Evolutionary conservation across 2,113 vertebrate species (phyloP), one percentile per base, ranked within the genome.

Genomic region (Chloroceryle aenea): DNA sequence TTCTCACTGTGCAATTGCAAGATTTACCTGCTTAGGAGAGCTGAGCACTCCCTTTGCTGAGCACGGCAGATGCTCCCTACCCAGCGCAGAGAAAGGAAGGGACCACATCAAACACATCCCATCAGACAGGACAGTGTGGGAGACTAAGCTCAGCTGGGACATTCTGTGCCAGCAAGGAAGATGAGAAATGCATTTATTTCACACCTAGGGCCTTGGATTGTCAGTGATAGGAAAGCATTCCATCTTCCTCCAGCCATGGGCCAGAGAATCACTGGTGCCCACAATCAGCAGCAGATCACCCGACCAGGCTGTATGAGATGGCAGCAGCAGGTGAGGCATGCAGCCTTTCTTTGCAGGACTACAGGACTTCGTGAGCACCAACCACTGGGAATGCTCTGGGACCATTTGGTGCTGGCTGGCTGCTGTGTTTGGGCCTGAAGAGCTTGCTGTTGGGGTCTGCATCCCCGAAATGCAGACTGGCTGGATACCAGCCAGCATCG

Each of bases 261-360:
- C 12, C 26, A 43, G 48, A 30, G 47, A 45, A 43, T 17, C n/a
- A 16, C n/a, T 48, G 63, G 69, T 81, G 61, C 2, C 21, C 23
- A 21, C 45, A 29, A 3, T 27, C 34, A 30, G 27, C 0, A 36
- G 23, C 40, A 74, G 40, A 14, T 38, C 48, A 42, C 27, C 74
- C 75, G 38, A 26, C 1, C 23, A 72, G 75, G 36, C 38, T n/a
- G 8, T 16, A 30, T 27, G 75, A 45, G 85, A 6, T 45, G 75
- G 3, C 47, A 58, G 40, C 6, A 17, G 20, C 0, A 4, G 71
- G n/a, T 27, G 8, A 58, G 25, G 13, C 75, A 80, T 0, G 10
- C 26, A 0, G 14, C 19, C 26, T 55, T 25, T 67, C 18, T 52
- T 14, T 27, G 47, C 21, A 25, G 63, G 25, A 53, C 47, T 56